phyloP scores from a whole-genome alignment of 2,888 invertebrate species.

The Agelastica alni region DNA sequence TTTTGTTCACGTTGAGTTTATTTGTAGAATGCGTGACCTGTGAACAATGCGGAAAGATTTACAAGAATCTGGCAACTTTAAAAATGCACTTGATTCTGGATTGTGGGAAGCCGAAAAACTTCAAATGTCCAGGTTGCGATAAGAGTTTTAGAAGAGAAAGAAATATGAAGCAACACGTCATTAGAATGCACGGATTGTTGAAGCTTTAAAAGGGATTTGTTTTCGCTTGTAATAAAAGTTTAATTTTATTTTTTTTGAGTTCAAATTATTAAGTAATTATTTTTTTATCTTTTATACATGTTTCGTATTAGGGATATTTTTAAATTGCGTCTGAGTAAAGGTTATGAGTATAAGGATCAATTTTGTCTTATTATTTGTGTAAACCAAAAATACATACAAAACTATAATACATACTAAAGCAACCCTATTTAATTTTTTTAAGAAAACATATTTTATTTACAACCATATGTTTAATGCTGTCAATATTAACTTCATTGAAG shows the following conservation, averaged over 20 bases:
- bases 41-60: constrained; percentile 28
- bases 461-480: too few relatives aligned
- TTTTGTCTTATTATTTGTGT: too few relatives aligned
- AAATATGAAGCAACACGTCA: constrained; percentile 39
- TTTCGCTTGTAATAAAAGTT: background rate
- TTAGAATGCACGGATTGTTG: constrained; percentile 35
- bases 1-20: too few relatives aligned
- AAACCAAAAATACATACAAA: too few relatives aligned
- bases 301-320: background rate
- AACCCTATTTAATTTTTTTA: too few relatives aligned
- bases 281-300: background rate
- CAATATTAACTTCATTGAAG: too few relatives aligned
- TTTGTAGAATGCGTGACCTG: constrained; percentile 6
- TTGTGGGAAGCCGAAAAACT: constrained; percentile 42
- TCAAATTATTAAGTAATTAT: background rate
- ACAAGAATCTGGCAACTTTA: constrained; percentile 37
- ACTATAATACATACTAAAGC: too few relatives aligned
- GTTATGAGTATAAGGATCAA: too few relatives aligned
- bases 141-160: constrained; percentile 39
- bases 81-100: constrained; percentile 42
- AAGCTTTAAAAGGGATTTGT: too few relatives aligned
- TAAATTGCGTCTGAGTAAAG: too few relatives aligned
- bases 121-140: constrained; percentile 40
- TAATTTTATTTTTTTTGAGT: constrained; percentile 3
- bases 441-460: too few relatives aligned